phyloP scores from a whole-genome alignment of 2,888 invertebrate genomes.

The Hydriomena furcata region DNA sequence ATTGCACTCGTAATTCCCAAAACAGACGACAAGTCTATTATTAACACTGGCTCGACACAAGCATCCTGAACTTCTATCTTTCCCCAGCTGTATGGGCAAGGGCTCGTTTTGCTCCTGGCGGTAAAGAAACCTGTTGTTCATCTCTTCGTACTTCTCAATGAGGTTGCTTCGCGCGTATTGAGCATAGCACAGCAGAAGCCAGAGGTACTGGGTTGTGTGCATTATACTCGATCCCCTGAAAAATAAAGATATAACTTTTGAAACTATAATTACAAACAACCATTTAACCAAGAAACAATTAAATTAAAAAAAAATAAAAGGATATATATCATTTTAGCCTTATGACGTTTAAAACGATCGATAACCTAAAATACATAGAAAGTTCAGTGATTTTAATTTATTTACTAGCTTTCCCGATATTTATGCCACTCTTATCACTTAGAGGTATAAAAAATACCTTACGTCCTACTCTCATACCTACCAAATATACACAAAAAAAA shows the following conservation, averaged over 20 bases:
- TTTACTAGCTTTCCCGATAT: too few relatives aligned
- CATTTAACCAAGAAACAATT: too few relatives aligned
- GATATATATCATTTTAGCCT: too few relatives aligned
- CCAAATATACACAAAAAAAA: too few relatives aligned
- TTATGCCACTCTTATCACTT: too few relatives aligned
- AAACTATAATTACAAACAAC: too few relatives aligned
- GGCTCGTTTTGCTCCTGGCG: slow-evolving; percentile 50
- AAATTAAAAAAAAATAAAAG: too few relatives aligned
- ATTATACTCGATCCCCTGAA: slow-evolving; percentile 40
- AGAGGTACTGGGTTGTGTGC: slow-evolving; percentile 58
- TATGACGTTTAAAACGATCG: too few relatives aligned
- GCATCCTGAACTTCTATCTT: slow-evolving; percentile 73
- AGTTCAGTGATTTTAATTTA: too few relatives aligned
- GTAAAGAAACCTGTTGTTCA: slow-evolving; percentile 50
- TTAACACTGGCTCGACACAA: slow-evolving; percentile 68
- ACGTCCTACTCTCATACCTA: too few relatives aligned
- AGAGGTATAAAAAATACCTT: too few relatives aligned
- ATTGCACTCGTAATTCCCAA: slow-evolving; percentile 77
- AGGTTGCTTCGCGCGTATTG: slow-evolving; percentile 58
- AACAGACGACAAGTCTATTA: slow-evolving; percentile 70
- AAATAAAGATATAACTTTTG: slow-evolving; percentile 5
- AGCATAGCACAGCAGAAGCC: slow-evolving; percentile 69
- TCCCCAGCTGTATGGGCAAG: slow-evolving; percentile 61
- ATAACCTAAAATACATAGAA: too few relatives aligned
- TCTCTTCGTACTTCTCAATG: slow-evolving; percentile 60